phyloP scores from a whole-genome alignment of 2,113 vertebrate species.

The Datnioides undecimradiatus region DNA sequence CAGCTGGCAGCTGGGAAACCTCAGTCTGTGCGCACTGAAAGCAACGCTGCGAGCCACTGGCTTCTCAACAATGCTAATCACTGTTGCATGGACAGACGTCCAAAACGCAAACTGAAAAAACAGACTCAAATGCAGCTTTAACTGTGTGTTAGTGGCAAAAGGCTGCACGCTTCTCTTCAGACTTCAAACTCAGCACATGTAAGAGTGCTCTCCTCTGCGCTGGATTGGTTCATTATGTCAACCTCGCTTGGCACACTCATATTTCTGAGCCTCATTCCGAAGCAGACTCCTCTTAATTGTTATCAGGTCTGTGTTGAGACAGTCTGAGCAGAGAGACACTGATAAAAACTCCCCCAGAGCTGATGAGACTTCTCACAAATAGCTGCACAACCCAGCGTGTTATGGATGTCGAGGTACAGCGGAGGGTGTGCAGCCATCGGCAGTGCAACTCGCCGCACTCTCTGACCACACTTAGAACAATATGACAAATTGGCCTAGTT shows the following conservation, averaged over 20 bases:
- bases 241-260: conserved; percentile 35
- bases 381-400: conserved; percentile 22
- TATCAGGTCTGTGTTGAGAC: conserved; percentile 54
- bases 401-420: conserved; percentile 14
- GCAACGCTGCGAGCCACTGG: conserved; percentile 1
- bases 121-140: conserved; percentile 26
- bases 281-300: conserved; percentile 67
- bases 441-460: conserved; percentile 31
- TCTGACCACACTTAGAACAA: conserved; percentile 74
- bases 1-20: conserved; percentile 60
- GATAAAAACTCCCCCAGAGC: conserved; percentile 39
- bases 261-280: conserved; percentile 46
- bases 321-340: conserved; percentile 17
- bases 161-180: conserved; percentile 1
- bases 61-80: conserved; percentile 39
- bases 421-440: conserved; percentile 17
- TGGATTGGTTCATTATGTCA: conserved; percentile 53
- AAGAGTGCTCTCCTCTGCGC: conserved; percentile 10
- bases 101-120: conserved; percentile 39
- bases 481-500: conserved; percentile 82
- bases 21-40: conserved; percentile 22
- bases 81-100: conserved; percentile 32
- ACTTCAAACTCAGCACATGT: conserved; percentile 30
- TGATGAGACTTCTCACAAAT: conserved; percentile 44
- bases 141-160: conserved; percentile 23